Base-by-base conservation (phyloP, 2,888 invertebrate genomes). In the Hipparchia sbordonii region DNA sequence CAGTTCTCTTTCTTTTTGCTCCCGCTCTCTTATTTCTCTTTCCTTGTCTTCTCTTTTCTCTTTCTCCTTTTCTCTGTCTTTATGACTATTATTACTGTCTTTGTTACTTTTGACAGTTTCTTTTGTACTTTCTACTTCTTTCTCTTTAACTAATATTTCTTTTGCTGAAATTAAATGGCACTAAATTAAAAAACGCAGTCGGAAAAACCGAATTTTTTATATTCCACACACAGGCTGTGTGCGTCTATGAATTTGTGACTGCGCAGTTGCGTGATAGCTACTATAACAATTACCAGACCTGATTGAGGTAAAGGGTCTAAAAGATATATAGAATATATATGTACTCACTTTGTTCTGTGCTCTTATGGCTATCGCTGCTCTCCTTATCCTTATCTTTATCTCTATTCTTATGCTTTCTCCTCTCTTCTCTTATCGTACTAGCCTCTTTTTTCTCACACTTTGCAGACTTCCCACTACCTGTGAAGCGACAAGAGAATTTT, bases 51-150 rank as follows among this genome's bases (percentile, higher is more conserved):
- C 85, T 84, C 69, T 79, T 75, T 74, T 79, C 63, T 78, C 75
- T 66, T 74, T 85, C 54, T 90, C 89, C 69, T 79, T 85, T 39
- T 88, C 89, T 71, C 82, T 88, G 66, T 85, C 86, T 75, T 84
- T 88, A 75, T 82, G 78, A 85, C 78, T 95, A 92, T 84, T 95
- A 92, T 84, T 97, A 96, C 83, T 97, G 78, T 92, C 91, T 82
- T 89, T 92, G 76, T 80, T 81, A 87, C 81, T 86, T 87, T 89
- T 91, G 82, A 86, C 81, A 84, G 79, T 84, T 79, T 92, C 91
- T 87, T 90, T 92, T 91, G 89, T 91, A 90, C 89, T 91, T 84
- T 93, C 92, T 87, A 88, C 82, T 81, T 92, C 91, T 84, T 88
- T 91, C 78, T 91, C 91, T 84, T 89, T 92, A 86, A 89, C 82